Evolutionary conservation across 2,113 vertebrate genomes (phyloP).

Genomic region (Bothrops jararaca): DNA sequence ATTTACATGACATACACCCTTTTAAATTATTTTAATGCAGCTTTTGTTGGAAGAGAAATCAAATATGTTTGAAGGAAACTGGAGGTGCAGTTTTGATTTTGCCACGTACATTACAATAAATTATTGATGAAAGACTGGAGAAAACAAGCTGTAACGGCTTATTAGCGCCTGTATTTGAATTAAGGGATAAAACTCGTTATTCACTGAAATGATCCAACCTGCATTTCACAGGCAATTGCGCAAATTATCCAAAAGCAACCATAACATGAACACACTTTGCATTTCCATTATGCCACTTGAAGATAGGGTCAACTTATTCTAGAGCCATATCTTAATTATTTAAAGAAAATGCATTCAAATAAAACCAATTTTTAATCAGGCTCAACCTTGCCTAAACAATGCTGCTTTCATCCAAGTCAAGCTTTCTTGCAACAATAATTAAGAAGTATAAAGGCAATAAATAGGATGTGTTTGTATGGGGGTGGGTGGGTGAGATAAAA

Average conservation of each 20-base stretch:
- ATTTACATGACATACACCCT: background rate
- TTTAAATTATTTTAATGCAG: background rate
- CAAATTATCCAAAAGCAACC: constrained; percentile 62
- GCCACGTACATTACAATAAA: constrained; percentile 40
- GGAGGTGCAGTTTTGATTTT: constrained; percentile 23
- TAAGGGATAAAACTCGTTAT: constrained; percentile 47
- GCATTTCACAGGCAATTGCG: constrained; percentile 67
- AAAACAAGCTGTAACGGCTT: constrained; percentile 57
- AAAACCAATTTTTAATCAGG: constrained; percentile 49
- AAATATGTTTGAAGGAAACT: constrained; percentile 42
- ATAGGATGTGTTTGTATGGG: background rate
- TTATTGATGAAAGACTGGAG: constrained; percentile 52
- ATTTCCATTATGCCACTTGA: constrained; percentile 52
- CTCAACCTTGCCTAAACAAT: constrained; percentile 37
- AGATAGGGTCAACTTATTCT: constrained; percentile 51
- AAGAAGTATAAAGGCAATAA: constrained; percentile 3
- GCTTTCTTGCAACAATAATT: constrained; percentile 17
- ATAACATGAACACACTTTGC: constrained; percentile 40
- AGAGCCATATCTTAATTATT: constrained; percentile 56
- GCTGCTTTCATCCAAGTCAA: constrained; percentile 36
- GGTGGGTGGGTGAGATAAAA: background rate
- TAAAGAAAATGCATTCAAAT: constrained; percentile 49
- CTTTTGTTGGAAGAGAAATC: constrained; percentile 18
- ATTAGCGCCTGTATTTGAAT: constrained; percentile 55
- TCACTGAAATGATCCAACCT: constrained; percentile 52